Base-by-base conservation (phyloP, 2,113 vertebrate species). In the Mohoua ochrocephala region DNA sequence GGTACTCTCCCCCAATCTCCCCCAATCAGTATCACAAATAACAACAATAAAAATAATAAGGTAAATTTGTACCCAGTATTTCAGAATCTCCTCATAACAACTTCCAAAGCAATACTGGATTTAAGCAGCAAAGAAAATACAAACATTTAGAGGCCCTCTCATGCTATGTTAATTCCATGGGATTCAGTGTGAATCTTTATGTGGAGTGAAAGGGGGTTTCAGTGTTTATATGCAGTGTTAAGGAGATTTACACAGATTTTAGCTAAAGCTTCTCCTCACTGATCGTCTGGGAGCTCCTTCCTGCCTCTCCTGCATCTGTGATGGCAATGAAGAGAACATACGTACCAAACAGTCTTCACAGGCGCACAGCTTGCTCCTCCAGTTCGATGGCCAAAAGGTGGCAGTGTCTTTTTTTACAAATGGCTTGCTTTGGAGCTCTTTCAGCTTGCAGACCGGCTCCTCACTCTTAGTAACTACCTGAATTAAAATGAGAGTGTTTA, bases 311-410 rank as follows among this genome's bases (percentile, higher is more conserved):
- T 37, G 6, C 1, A 2, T 4, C 42, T n/a, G 2, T 22, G 39
- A 23, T 2, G 7, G n/a, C 13, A 69, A 81, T 6, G 50, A 52
- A 68, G 57, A 59, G 33, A 54, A 42, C 22, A 44, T 33, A 94
- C 97, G n/a, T 97, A 99, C 99, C 99, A 98, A 97, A 70, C 99
- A 99, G 95, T 95, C 97, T 61, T 95, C 97, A 96, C 99, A 99
- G 91, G 98, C 98, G 94, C 99, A 99, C 22, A 99, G 93, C 93
- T 99, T 97, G 80, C 98, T 97, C n/a, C 99, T 98, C 99, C 99
- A 99, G 92, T 97, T 98, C 6, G 95, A 98, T 5, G 99, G 99
- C 99, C 99, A 99, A 92, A 99, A 99, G 87, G 99, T 99, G 4
- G 99, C 99, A 56, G 97, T 97, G 41, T 97, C 97, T 61, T 96